A percentile compares a stretch with the other conserved stretches of the same genome.
phyloP scores from a whole-genome alignment of 2,888 invertebrate species.

The Idaea straminata region DNA sequence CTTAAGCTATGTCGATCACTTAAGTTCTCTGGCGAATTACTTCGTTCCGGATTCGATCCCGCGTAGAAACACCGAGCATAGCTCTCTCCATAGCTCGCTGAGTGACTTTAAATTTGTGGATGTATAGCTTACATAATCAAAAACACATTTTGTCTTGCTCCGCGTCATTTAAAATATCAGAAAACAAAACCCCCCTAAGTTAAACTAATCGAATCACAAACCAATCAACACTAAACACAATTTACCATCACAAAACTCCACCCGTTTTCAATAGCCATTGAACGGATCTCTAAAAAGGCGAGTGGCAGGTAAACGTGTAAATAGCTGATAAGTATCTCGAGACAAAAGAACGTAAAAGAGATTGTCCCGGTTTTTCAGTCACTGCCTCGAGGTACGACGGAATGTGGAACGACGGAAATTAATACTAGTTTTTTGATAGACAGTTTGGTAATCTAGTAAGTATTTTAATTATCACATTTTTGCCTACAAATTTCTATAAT shows the following conservation, averaged over 20 bases:
- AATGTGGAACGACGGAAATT: neutral
- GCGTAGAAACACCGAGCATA: too few relatives aligned
- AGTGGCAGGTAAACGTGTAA: conserved; percentile 65
- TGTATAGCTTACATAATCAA: too few relatives aligned
- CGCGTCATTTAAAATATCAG: neutral
- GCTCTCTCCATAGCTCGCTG: too few relatives aligned
- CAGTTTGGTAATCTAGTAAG: neutral
- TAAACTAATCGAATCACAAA: neutral
- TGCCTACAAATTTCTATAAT: neutral
- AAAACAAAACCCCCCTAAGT: neutral
- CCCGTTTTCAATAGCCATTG: neutral
- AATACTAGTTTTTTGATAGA: neutral
- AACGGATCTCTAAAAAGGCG: conserved; percentile 13
- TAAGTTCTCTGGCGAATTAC: too few relatives aligned
- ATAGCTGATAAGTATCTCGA: conserved; percentile 72
- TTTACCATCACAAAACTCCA: neutral
- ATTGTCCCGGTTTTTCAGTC: conserved; percentile 48
- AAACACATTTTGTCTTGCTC: too few relatives aligned
- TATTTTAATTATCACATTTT: neutral
- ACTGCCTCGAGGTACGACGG: neutral
- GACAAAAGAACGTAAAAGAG: conserved; percentile 58
- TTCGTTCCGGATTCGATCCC: too few relatives aligned
- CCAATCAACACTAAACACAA: neutral
- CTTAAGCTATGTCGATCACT: too few relatives aligned
- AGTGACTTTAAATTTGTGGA: too few relatives aligned